A percentile compares a stretch with the other conserved stretches of the same genome.
phyloP scores from a whole-genome alignment of 2,888 invertebrate genomes.

The Drosophila borealis region DNA sequence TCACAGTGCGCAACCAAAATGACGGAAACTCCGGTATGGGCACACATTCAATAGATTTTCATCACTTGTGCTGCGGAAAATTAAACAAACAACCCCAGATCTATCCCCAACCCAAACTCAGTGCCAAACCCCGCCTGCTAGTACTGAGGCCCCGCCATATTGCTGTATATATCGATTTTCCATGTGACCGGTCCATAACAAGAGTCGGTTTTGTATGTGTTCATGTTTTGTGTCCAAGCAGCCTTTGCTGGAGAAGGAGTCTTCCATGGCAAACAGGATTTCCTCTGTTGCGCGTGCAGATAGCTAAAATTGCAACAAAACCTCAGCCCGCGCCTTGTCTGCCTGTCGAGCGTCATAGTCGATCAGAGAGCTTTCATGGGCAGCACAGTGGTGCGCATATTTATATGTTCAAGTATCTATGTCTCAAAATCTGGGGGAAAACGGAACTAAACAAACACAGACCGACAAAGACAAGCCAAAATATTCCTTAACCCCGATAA shows the following conservation, averaged over 20 bases:
- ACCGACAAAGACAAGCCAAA: too few species aligned
- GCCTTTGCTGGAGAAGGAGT: conserved; percentile 29
- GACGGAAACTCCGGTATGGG: conserved; percentile 45
- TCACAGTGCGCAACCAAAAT: conserved; percentile 52
- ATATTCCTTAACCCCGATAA: too few species aligned
- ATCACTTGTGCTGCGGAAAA: conserved; percentile 78
- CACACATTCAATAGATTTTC: conserved; percentile 78
- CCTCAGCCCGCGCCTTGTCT: conserved; percentile 15
- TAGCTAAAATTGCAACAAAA: conserved; percentile 45
- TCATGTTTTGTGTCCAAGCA: conserved; percentile 10
- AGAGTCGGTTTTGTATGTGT: conserved; percentile 8
- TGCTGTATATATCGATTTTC: conserved; percentile 68
- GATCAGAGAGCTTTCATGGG: conserved; percentile 37
- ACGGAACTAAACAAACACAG: too few species aligned
- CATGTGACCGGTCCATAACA: conserved; percentile 29
- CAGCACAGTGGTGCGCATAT: conserved; percentile 12
- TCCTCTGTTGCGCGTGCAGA: conserved; percentile 58
- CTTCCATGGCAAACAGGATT: conserved; percentile 58
- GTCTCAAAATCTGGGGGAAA: too few species aligned
- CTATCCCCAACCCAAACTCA: conserved; percentile 15
- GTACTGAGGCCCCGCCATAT: conserved; percentile 41
- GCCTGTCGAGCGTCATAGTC: conserved; percentile 27
- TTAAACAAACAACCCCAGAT: conserved; percentile 78
- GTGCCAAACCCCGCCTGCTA: conserved; percentile 17
- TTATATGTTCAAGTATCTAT: not conserved